Base-by-base conservation (phyloP, 2,797 vertebrate species). In the Ctenopoma kingsleyae region DNA sequence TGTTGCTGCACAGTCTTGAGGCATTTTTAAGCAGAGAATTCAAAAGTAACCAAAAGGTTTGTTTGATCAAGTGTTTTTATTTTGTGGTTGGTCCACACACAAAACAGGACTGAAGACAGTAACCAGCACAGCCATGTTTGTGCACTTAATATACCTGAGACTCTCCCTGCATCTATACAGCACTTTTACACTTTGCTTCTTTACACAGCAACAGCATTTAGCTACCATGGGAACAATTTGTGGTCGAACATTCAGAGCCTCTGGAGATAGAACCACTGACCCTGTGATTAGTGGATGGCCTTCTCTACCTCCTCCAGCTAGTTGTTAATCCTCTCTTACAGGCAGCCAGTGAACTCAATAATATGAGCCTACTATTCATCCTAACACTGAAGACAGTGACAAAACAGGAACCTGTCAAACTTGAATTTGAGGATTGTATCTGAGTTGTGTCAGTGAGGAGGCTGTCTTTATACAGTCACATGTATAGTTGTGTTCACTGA, bases 381-480 rank as follows among this genome's bases (percentile, higher is more conserved):
- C 40, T 19, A 46, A 40, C 2, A 35, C 4, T 35, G n/a, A n/a
- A 27, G 19, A 11, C 51, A n/a, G n/a, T 32, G 32, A 54, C 11
- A 3, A 36, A 43, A 56, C 25, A 4, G 43, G 1, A 10, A 27
- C 25, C 41, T 38, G 16, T 3, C 40, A 10, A 50, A 22, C 56
- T 38, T 43, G 6, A 51, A 44, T 44, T 40, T 16, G 38, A 57
- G 27, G 5, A 53, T n/a, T 54, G 8, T 6, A 23, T 36, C 51
- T 15, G 41, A 40, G 38, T 53, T 16, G 0, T 7, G 35, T 71
- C 15, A 52, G 5, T 64, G 22, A 56, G 51, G 54, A 50, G 27
- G 50, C 51, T 47, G 25, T 44, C 6, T 23, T 56, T 35, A 15
- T 22, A 9, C 22, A n/a, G 51, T 70, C 36, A 56, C 63, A 27